Percentiles rank a stretch among this genome's conserved stretches.
phyloP scores from a whole-genome alignment of 2,797 vertebrate genomes.

The Macropus fuliginosus region DNA sequence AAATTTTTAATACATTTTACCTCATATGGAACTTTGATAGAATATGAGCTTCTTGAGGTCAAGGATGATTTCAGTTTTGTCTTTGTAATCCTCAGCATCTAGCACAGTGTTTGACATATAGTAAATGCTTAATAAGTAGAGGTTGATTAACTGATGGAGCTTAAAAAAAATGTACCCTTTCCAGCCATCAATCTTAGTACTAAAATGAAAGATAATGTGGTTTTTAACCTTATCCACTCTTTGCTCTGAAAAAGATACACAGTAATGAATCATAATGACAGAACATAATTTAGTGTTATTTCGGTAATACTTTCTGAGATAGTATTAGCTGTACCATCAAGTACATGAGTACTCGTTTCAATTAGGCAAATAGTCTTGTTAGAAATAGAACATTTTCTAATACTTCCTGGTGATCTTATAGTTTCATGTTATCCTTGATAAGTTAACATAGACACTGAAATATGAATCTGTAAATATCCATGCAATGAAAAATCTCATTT shows the following conservation, averaged over 20 bases:
- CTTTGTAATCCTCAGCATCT: neutral
- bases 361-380: neutral
- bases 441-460: neutral
- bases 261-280: neutral
- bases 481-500: neutral
- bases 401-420: neutral
- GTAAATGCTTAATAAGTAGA: neutral
- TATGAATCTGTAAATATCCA: neutral
- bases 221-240: neutral
- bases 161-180: neutral
- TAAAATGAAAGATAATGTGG: neutral
- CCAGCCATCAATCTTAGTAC: neutral
- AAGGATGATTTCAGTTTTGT: neutral
- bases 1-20: neutral
- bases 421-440: neutral
- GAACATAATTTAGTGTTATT: neutral
- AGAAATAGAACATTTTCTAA: neutral
- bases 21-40: neutral
- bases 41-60: neutral
- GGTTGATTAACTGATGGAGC: neutral
- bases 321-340: neutral
- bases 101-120: neutral
- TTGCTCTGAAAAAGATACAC: neutral
- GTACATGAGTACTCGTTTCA: neutral
- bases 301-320: neutral